A percentile compares a stretch with the other conserved stretches of the same genome.
Conservation (phyloP, 2,113 vertebrate species). For the Channa maculata region DNA sequence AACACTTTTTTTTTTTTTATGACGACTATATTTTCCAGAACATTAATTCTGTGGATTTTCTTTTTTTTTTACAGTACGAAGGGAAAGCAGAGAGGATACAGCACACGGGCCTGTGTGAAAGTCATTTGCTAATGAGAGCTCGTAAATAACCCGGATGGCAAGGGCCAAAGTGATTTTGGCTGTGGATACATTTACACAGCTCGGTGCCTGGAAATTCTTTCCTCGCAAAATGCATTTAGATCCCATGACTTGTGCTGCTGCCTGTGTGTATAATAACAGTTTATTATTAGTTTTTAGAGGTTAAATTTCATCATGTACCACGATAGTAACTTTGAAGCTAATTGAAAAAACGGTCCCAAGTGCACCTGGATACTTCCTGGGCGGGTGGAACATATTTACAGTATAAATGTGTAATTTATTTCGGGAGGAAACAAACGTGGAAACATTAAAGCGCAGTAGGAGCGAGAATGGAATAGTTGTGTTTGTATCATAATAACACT, state of each 20-base stretch:
- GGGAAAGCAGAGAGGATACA: slow-evolving; percentile 52
- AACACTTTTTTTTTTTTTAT: slow-evolving; percentile 70
- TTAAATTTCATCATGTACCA: slow-evolving; percentile 55
- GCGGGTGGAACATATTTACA: slow-evolving; percentile 19
- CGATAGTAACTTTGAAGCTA: slow-evolving; percentile 46
- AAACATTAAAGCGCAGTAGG: slow-evolving; percentile 31
- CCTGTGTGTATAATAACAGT: slow-evolving; percentile 32
- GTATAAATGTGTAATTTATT: slow-evolving; percentile 57
- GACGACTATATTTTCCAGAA: slow-evolving; percentile 73
- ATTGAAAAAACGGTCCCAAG: slow-evolving; percentile 56
- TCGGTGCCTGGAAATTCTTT: slow-evolving; percentile 27
- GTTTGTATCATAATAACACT: slow-evolving; percentile 30
- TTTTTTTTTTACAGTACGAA: slow-evolving; percentile 39
- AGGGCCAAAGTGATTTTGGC: slow-evolving; percentile 65
- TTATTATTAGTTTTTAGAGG: slow-evolving; percentile 48
- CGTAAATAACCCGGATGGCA: slow-evolving; percentile 72
- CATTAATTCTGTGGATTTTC: slow-evolving; percentile 76
- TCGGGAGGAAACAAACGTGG: slow-evolving; percentile 14
- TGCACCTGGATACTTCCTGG: slow-evolving; percentile 31
- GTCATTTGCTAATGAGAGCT: slow-evolving; percentile 78
- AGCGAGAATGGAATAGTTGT: neutral
- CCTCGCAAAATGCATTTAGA: slow-evolving; percentile 40
- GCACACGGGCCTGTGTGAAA: slow-evolving; percentile 65
- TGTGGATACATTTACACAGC: slow-evolving; percentile 68
- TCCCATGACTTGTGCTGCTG: slow-evolving; percentile 28